A percentile compares a stretch with the other conserved stretches of the same genome.
Evolutionary conservation across 2,113 vertebrate species (phyloP).

Genomic region (Oostethus manadensis): DNA sequence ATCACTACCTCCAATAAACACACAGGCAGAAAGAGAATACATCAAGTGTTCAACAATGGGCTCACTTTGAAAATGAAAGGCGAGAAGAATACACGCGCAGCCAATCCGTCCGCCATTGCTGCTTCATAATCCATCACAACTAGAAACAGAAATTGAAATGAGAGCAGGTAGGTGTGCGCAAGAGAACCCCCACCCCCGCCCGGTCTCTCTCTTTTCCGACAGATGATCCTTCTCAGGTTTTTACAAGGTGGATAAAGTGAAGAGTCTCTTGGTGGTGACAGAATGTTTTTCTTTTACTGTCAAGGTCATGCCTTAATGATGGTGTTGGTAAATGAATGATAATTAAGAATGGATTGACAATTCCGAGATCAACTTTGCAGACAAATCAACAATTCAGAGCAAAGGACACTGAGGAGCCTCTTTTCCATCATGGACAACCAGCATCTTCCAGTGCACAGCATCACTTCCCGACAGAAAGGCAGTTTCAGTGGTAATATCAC

Average conservation of each 20-base stretch:
- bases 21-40: conserved; percentile 69
- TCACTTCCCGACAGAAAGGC: too few species aligned
- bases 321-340: not conserved
- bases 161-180: conserved; percentile 60
- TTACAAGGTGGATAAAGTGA: conserved; percentile 60
- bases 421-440: too few species aligned
- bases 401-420: too few species aligned
- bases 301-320: conserved; percentile 29
- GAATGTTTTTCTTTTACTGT: conserved; percentile 36
- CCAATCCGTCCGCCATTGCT: conserved; percentile 46
- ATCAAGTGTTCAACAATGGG: conserved; percentile 73
- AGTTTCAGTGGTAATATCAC: too few species aligned
- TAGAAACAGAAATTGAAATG: conserved; percentile 72
- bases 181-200: conserved; percentile 31
- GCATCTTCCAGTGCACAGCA: too few species aligned
- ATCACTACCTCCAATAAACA: conserved; percentile 72
- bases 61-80: conserved; percentile 57
- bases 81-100: conserved; percentile 15
- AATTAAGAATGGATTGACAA: not conserved
- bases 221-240: conserved; percentile 59
- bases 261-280: conserved; percentile 51
- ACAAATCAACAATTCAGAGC: too few species aligned
- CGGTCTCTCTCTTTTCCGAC: conserved; percentile 15
- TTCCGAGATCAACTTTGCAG: too few species aligned
- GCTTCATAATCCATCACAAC: conserved; percentile 65